Base-by-base conservation (phyloP, 2,113 vertebrate species). In the Vanacampus margaritifer region DNA sequence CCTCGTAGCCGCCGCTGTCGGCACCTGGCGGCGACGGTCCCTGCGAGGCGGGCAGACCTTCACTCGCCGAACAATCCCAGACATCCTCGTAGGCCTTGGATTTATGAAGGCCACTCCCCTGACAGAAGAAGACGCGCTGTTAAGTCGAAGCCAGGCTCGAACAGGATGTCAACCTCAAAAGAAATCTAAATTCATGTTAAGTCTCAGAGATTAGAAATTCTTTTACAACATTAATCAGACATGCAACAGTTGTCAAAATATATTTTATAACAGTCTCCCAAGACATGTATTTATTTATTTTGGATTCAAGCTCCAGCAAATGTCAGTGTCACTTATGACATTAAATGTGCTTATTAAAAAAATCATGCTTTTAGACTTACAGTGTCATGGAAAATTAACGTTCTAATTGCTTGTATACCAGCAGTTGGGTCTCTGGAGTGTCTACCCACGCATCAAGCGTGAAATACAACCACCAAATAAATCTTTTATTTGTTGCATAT, bases 121-220 rank as follows among this genome's bases (percentile, higher is more conserved):
- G 19, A n/a, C 64, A 65, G 75, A 60, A 72, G 73, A 71, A 74
- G 78, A 69, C 68, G 84, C 68, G 74, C 71, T 62, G 82, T 72
- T 89, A 83, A 84, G n/a, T 14, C 8, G 37, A 88, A 89, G 76
- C 76, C 45, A 37, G 74, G 23, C 21, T 70, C 71, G 68, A 46
- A 79, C 54, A 66, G 50, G 63, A 73, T 78, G 73, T 79, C 73
- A 72, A 46, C 6, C 7, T 73, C 59, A 75, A 70, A 53, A 24
- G 35, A 24, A 69, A 57, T 64, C n/a, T 59, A 11, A 35, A 46
- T 66, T 48, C 36, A 37, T 65, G 28, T 19, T 48, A 26, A 69
- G 50, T 71, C 46, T 73, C 62, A 63, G n/a, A 58, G 64, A 51
- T 75, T 66, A 61, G 36, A 64, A 67, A 14, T 6, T 13, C 21